phyloP scores from a whole-genome alignment of 1,140 invertebrate genomes.

The Drosophila truncata region DNA sequence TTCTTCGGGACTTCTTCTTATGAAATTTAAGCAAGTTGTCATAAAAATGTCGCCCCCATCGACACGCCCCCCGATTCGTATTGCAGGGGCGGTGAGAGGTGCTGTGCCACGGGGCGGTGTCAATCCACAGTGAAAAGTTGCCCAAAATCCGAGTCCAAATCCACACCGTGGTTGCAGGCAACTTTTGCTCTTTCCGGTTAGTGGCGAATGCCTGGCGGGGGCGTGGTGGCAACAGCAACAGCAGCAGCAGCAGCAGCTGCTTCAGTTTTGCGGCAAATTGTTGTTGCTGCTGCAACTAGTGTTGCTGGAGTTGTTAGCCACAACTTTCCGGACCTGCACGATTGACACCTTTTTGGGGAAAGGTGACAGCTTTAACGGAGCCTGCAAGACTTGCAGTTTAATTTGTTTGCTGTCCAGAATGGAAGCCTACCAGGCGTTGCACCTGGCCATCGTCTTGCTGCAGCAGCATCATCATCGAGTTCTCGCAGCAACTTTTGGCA shows the following conservation, averaged over 20 bases:
- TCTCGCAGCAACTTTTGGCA: slow-evolving; percentile 37
- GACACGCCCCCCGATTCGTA: slow-evolving; percentile 20
- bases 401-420: slow-evolving; percentile 49
- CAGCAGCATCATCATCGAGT: slow-evolving; percentile 9
- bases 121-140: slow-evolving; percentile 69
- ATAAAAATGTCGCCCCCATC: slow-evolving; percentile 77
- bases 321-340: slow-evolving; percentile 71
- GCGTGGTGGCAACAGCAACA: slow-evolving; percentile 3
- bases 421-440: slow-evolving; percentile 41
- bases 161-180: slow-evolving; percentile 62
- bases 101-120: slow-evolving; percentile 19
- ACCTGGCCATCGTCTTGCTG: slow-evolving; percentile 11
- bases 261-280: slow-evolving; percentile 51
- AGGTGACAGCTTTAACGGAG: slow-evolving; percentile 64
- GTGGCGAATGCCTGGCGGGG: slow-evolving; percentile 34
- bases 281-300: slow-evolving; percentile 25
- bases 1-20: slow-evolving; percentile 60
- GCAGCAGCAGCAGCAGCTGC: slow-evolving; percentile 27
- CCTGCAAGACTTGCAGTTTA: slow-evolving; percentile 44
- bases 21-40: slow-evolving; percentile 82
- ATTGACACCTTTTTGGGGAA: slow-evolving; percentile 75
- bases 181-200: slow-evolving; percentile 78
- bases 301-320: slow-evolving; percentile 45
- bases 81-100: neutral
- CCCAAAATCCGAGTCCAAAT: slow-evolving; percentile 57